Evolutionary conservation across 2,113 vertebrate species (phyloP).

Genomic region (Tragelaphus strepsiceros): DNA sequence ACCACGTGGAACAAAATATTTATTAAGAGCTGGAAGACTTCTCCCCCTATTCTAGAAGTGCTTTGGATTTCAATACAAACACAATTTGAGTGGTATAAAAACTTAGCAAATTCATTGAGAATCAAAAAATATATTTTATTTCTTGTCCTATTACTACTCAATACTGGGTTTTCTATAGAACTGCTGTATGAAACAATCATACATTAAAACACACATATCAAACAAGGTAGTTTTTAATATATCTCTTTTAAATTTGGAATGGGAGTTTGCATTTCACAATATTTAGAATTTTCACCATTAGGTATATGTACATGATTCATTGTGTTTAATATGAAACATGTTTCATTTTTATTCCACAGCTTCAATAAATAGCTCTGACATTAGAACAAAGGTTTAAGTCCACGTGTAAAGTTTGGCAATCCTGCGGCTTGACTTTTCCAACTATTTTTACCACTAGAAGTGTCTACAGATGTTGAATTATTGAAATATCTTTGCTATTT

Average conservation of each 20-base stretch:
- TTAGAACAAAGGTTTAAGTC: background rate
- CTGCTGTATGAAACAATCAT: background rate
- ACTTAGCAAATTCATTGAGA: background rate
- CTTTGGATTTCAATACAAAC: slow-evolving; percentile 5
- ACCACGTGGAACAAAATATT: background rate
- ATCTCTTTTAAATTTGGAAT: background rate
- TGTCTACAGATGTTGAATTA: background rate
- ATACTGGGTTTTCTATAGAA: background rate
- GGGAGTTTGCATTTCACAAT: background rate
- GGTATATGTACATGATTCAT: background rate
- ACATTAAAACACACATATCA: background rate
- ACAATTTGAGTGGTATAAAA: background rate
- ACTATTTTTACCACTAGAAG: slow-evolving; percentile 2
- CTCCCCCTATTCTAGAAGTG: background rate
- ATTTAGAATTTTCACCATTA: background rate
- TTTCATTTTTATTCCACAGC: background rate
- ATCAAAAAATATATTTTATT: background rate
- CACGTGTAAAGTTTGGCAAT: background rate
- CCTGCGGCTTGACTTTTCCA: background rate
- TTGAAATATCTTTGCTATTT: slow-evolving; percentile 5
- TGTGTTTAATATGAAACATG: background rate
- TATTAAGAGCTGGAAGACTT: background rate
- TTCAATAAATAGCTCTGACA: slow-evolving; percentile 12
- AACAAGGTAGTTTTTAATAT: background rate
- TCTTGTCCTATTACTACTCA: background rate